Base-by-base conservation (phyloP, 2,797 vertebrate genomes). In the Acipenser oxyrinchus region DNA sequence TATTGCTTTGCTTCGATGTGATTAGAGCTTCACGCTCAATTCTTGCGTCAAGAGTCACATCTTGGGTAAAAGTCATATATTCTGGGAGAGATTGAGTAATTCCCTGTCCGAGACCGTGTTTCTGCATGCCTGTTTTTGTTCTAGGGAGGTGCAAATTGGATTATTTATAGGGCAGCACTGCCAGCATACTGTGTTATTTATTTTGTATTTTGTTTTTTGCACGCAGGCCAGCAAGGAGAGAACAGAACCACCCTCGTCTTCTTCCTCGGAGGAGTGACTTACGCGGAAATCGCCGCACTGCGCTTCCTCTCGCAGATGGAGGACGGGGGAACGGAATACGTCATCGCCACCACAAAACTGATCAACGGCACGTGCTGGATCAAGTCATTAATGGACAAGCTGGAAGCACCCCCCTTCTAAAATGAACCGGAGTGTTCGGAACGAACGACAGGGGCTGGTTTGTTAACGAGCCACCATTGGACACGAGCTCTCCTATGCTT, bases 251-350 rank as follows among this genome's bases (percentile, higher is more conserved):
- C 95, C 0, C 85, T 99, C 79, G 87, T 99, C 53, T 98, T 99
- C 82, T 99, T 99, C 78, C 90, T 99, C 0, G 97, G 96, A 0
- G 97, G 97, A 0, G 94, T 99, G 51, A 94, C 97, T 0, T 99
- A 95, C 0, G 97, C 97, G 0, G 97, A 99, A 75, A 95, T 99
- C 37, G 95, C 96, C 0, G 96, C 97, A 0, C 89, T 99, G 49
- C 87, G 96, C 1, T 99, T 99, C 67, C 91, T 99, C 59, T 98
- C 96, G 18, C 96, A 99, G 64, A 90, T 97, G 91, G 97, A 99
- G 73, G 97, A 99, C 11, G 91, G 95, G 5, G 94, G 95, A 63
- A 98, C 94, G 6, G 97, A 99, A 66, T 99, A 99, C 0, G 88
- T 99, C 3, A 94, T 99, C 63, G 95, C 94, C 52, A 95, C 96